Base-by-base conservation (phyloP, 1,140 invertebrate genomes). In the Drosophila asahinai region DNA sequence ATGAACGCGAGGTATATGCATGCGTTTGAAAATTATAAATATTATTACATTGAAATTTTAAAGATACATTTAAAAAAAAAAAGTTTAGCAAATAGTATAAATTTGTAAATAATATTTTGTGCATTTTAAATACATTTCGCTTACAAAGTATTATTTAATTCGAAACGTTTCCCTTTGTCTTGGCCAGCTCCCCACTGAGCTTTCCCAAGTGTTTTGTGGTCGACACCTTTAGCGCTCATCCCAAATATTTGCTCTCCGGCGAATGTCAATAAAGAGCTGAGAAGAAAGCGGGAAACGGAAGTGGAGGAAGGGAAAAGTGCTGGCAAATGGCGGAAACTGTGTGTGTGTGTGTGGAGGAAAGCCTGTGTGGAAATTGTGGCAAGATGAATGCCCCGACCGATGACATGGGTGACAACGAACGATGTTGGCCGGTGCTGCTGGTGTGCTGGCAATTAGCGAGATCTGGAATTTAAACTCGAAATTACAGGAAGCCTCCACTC, bases 161-260 rank as follows among this genome's bases (percentile, higher is more conserved):
- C 36, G n/a, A 9, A 8, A 43, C 43, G n/a, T 19, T 2, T 17
- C 14, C 12, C 36, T 9, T 22, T 6, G 6, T 9, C 51, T 43
- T 36, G 15, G n/a, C 17, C 14, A 12, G 5, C 25, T 19, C 40
- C 19, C 52, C 19, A 33, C 33, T 40, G 54, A 25, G 33, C n/a
- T 38, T 58, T 22, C 17, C 22, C 55, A 62, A 61, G 43, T 43
- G 66, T 58, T 58, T 66, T 57, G 62, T 52, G 62, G 79, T 65
- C 82, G 77, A 77, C 81, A 84, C 81, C 81, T 81, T 84, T 64
- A 57, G 40, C 63, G 54, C 73, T 81, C 83, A 81, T 81, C 47
- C 73, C 74, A 73, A 84, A 81, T 84, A 83, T 84, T 84, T 86
- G 77, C 83, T 51, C 78, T 60, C 78, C 73, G 48, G 43, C 61